A percentile compares a stretch with the other conserved stretches of the same genome.
phyloP scores from a whole-genome alignment of 2,888 invertebrate genomes.

The Drosophila anomalata region DNA sequence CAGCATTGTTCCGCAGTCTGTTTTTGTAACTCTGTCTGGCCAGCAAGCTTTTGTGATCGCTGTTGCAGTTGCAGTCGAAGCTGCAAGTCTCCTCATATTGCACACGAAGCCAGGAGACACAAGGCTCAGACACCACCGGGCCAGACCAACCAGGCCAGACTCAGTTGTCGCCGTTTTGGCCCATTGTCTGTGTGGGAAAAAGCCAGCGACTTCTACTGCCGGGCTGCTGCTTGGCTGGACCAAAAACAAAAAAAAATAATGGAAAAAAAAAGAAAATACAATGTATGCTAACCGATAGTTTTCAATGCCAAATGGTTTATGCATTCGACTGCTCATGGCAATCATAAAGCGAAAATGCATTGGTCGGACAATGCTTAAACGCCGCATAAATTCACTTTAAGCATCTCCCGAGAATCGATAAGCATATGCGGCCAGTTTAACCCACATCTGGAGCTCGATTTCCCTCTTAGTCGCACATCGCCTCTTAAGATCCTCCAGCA shows the following conservation, averaged over 20 bases:
- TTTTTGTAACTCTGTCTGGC: slow-evolving; percentile 74
- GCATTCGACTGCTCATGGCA: slow-evolving; percentile 59
- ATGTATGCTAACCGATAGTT: slow-evolving; percentile 55
- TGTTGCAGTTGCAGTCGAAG: slow-evolving; percentile 42
- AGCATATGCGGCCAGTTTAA: slow-evolving; percentile 72
- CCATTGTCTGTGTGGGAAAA: slow-evolving; percentile 77
- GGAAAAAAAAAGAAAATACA: slow-evolving; percentile 26
- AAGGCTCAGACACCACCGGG: slow-evolving; percentile 18
- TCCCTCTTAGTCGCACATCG: background rate
- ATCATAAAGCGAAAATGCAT: slow-evolving; percentile 60
- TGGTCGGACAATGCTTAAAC: slow-evolving; percentile 69
- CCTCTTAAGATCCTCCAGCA: background rate
- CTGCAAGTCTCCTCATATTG: slow-evolving; percentile 46
- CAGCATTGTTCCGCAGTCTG: slow-evolving; percentile 71
- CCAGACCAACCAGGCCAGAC: slow-evolving; percentile 32
- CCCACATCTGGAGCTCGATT: slow-evolving; percentile 51
- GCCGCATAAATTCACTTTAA: slow-evolving; percentile 70
- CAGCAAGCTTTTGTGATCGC: slow-evolving; percentile 43
- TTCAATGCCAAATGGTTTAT: slow-evolving; percentile 79
- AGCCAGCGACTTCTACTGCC: slow-evolving; percentile 66
- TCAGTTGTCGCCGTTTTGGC: slow-evolving; percentile 66
- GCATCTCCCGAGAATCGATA: slow-evolving; percentile 45
- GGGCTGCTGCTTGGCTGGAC: slow-evolving; percentile 25
- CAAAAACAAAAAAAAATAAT: slow-evolving; percentile 32
- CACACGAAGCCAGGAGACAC: slow-evolving; percentile 26